These are phyloP conservation scores for Rhinatrema bivittatum DNA, from an alignment of 2,797 vertebrate species.

Conservation along the genomic window DNA sequence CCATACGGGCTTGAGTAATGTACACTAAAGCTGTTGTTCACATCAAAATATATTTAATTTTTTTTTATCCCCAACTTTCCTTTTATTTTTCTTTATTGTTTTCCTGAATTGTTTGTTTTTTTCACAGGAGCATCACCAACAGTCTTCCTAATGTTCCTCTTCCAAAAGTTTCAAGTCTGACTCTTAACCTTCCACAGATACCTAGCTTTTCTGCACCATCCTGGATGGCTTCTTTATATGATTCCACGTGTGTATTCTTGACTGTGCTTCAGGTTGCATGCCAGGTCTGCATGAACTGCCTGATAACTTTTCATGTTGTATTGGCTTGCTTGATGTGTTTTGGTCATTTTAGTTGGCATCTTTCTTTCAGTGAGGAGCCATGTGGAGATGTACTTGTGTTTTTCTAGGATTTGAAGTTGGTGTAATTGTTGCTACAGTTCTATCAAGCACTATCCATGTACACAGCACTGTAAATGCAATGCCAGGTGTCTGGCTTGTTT, in stretches of 20 bases:
- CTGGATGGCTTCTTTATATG: slow-evolving; percentile 90
- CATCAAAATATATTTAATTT: slow-evolving; percentile 29
- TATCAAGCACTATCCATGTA: too few species aligned
- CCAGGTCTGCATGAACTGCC: slow-evolving; percentile 65
- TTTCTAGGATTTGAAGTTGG: too few species aligned
- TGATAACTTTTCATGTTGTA: slow-evolving; percentile 49
- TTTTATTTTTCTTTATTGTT: slow-evolving; percentile 54
- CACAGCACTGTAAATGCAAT: too few species aligned
- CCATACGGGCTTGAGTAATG: too few species aligned
- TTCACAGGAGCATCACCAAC: slow-evolving; percentile 90
- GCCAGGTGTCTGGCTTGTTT: too few species aligned
- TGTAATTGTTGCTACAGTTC: too few species aligned
- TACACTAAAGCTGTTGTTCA: too few species aligned
- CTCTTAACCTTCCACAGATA: slow-evolving; percentile 90
- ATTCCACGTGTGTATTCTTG: slow-evolving; percentile 89
- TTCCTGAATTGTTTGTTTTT: slow-evolving; percentile 63
- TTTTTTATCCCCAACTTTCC: slow-evolving; percentile 23
- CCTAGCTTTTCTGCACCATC: slow-evolving; percentile 87
- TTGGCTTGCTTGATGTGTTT: slow-evolving; percentile 56
- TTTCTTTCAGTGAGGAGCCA: slow-evolving; percentile 36
- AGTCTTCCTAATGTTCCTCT: slow-evolving; percentile 91
- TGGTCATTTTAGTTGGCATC: slow-evolving; percentile 24
- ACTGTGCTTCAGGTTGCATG: slow-evolving; percentile 56
- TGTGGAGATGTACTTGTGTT: slow-evolving; percentile 43
- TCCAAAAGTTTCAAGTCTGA: slow-evolving; percentile 91